phyloP scores from a whole-genome alignment of 2,888 invertebrate species.

The Pardosa pseudoannulata region DNA sequence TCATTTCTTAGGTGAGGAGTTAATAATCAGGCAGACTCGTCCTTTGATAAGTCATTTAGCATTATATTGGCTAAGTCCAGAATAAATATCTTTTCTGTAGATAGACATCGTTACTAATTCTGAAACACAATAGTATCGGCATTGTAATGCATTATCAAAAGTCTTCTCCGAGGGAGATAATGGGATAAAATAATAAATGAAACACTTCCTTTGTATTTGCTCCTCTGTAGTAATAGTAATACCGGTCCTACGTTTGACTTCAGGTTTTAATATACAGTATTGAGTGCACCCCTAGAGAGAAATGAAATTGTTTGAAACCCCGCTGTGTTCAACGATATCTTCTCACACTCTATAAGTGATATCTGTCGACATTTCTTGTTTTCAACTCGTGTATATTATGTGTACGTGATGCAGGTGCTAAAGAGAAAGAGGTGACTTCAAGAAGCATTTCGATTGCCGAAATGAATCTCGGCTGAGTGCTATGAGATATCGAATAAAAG shows the following conservation, averaged over 20 bases:
- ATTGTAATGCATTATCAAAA: neutral
- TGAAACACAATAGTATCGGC: neutral
- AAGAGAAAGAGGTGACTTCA: neutral
- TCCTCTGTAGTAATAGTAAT: neutral
- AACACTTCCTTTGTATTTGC: neutral
- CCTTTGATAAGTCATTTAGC: no score
- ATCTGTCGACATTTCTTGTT: neutral
- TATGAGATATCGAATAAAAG: neutral
- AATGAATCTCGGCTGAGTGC: neutral
- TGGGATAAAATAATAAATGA: neutral
- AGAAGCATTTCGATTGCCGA: neutral
- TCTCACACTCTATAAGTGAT: neutral
- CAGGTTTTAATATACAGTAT: neutral
- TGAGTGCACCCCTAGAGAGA: neutral
- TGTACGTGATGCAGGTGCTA: neutral
- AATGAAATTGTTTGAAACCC: slow-evolving; percentile 5
- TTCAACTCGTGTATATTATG: neutral
- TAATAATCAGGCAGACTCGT: no score
- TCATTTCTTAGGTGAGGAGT: no score
- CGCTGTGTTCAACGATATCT: neutral
- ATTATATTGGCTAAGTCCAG: no score
- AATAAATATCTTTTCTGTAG: no score
- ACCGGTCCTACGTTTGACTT: neutral
- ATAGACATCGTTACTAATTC: no score
- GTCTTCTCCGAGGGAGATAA: neutral